These are phyloP conservation scores for Baryphthengus martii DNA, from an alignment of 2,113 vertebrate species.

Conservation along the genomic window DNA sequence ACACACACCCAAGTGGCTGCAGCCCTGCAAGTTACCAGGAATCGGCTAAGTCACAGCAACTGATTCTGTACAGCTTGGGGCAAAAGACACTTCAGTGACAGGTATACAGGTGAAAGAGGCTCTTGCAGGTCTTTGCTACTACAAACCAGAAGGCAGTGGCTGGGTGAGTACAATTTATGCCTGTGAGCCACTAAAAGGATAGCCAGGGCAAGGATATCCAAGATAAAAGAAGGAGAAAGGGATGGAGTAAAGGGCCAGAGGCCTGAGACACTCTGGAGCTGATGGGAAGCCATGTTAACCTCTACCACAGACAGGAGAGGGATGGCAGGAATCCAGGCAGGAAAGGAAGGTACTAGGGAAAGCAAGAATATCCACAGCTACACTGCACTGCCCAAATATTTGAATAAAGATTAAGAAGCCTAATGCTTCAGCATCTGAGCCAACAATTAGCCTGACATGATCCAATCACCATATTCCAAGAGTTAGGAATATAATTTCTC, in stretches of 20 bases:
- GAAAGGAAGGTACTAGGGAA: neutral
- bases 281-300: neutral
- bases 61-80: neutral
- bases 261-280: neutral
- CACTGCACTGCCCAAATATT: neutral
- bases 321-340: neutral
- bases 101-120: neutral
- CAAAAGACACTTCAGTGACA: neutral
- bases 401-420: neutral
- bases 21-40: neutral
- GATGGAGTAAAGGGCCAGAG: neutral
- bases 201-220: neutral
- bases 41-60: neutral
- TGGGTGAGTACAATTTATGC: neutral
- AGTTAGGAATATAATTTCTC: neutral
- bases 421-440: neutral
- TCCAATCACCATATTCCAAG: neutral
- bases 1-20: neutral
- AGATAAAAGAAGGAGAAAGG: neutral
- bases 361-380: neutral
- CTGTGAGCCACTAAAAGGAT: neutral
- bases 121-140: neutral
- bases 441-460: neutral
- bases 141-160: neutral
- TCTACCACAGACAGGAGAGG: neutral